A percentile compares a stretch with the other conserved stretches of the same genome.
phyloP scores from a whole-genome alignment of 2,888 invertebrate genomes.

The Belgica antarctica region DNA sequence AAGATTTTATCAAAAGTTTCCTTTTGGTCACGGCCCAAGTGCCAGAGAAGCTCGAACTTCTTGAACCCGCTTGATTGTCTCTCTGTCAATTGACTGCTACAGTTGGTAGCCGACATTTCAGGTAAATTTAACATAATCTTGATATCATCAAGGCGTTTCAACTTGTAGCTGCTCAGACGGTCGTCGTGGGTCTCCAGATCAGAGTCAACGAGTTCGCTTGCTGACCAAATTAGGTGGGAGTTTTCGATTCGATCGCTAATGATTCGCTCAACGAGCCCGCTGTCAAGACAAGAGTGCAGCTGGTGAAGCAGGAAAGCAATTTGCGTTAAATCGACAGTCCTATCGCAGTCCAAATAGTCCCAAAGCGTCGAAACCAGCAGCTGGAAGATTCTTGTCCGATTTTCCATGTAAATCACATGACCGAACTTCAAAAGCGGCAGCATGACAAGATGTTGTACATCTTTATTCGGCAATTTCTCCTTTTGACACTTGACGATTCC shows the following conservation, averaged over 20 bases:
- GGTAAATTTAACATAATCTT: conserved; percentile 52
- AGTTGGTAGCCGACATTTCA: conserved; percentile 45
- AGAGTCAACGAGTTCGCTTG: conserved; percentile 23
- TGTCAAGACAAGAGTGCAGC: conserved; percentile 68
- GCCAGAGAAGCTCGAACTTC: conserved; percentile 64
- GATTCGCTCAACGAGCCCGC: conserved; percentile 66
- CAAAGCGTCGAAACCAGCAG: conserved; percentile 63
- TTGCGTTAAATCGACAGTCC: conserved; percentile 51
- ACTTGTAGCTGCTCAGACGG: conserved; percentile 50
- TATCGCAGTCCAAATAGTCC: conserved; percentile 62
- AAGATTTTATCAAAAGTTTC: conserved; percentile 61
- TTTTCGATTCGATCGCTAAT: conserved; percentile 58
- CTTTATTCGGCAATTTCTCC: conserved; percentile 54
- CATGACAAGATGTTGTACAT: conserved; percentile 67
- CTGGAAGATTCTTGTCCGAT: conserved; percentile 67
- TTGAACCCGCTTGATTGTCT: conserved; percentile 54
- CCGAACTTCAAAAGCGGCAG: conserved; percentile 66
- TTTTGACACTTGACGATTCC: conserved; percentile 56
- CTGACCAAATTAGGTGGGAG: conserved; percentile 49
- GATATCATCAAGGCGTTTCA: conserved; percentile 52
- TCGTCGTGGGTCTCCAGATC: conserved; percentile 35
- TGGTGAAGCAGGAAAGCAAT: conserved; percentile 69
- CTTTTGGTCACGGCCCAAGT: conserved; percentile 68
- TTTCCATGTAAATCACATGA: conserved; percentile 66
- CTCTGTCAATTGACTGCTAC: conserved; percentile 50